phyloP scores from a whole-genome alignment of 2,797 vertebrate species.

The Malurus splendens region DNA sequence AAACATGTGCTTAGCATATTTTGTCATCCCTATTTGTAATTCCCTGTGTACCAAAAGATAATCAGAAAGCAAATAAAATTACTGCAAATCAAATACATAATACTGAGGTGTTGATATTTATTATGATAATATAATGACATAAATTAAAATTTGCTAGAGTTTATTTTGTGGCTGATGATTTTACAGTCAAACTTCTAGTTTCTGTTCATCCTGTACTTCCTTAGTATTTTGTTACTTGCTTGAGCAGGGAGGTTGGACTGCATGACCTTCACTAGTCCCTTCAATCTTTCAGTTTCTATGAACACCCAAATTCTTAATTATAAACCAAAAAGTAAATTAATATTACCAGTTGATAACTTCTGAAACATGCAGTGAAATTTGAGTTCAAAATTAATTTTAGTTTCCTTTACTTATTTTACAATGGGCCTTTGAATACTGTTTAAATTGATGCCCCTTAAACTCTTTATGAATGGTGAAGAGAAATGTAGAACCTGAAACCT shows the following conservation, averaged over 20 bases:
- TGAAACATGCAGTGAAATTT: not conserved
- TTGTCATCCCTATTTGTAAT: not conserved
- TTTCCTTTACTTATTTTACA: not conserved
- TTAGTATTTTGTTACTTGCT: not conserved
- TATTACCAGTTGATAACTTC: not conserved
- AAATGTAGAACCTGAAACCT: not conserved
- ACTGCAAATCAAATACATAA: not conserved
- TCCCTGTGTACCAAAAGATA: not conserved
- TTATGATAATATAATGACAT: not conserved
- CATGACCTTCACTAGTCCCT: not conserved
- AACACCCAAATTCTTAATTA: not conserved
- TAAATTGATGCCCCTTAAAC: not conserved
- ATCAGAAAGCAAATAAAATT: not conserved
- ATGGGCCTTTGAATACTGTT: not conserved
- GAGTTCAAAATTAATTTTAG: not conserved
- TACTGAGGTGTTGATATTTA: not conserved
- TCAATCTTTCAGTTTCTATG: not conserved
- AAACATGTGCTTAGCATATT: not conserved
- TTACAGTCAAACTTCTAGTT: not conserved
- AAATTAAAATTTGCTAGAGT: not conserved
- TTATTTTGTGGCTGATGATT: not conserved
- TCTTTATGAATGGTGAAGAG: not conserved
- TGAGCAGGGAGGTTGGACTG: not conserved
- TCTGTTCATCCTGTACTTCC: not conserved
- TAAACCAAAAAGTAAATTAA: not conserved